phyloP scores from a whole-genome alignment of 1,140 invertebrate genomes.

The Batillaria attramentaria region DNA sequence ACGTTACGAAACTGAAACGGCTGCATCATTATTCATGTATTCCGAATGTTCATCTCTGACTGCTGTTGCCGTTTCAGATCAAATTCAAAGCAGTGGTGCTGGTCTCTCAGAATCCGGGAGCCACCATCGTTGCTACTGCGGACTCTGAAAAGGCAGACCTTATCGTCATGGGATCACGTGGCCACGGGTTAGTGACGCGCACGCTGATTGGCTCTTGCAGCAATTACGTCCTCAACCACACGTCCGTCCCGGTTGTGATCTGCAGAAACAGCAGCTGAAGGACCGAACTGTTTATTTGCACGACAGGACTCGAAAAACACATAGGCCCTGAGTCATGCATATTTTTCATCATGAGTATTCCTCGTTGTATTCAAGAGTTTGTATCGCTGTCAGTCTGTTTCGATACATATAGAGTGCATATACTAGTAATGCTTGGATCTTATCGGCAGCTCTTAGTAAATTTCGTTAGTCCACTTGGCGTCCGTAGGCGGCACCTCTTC shows the following conservation, averaged over 20 bases:
- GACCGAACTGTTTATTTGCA: not conserved
- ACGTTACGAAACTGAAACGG: not conserved
- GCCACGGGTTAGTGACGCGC: constrained; percentile 47
- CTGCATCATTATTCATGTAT: no score
- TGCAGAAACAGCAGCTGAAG: constrained; percentile 13
- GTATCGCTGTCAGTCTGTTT: not conserved
- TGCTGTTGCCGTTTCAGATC: not conserved
- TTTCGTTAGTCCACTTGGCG: no score
- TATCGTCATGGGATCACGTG: constrained; percentile 51
- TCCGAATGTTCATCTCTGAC: no score
- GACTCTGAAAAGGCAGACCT: constrained; percentile 53
- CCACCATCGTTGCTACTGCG: constrained; percentile 49
- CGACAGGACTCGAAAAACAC: not conserved
- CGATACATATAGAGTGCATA: not conserved
- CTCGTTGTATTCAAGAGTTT: no score
- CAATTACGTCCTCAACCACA: constrained; percentile 56
- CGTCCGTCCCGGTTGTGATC: constrained; percentile 50
- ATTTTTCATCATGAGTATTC: not conserved
- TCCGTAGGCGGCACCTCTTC: no score
- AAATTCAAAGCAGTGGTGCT: not conserved
- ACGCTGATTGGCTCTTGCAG: constrained; percentile 58
- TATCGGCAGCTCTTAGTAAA: no score
- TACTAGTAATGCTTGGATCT: not conserved
- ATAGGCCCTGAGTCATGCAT: not conserved
- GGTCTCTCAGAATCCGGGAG: constrained; percentile 42